Evolutionary conservation across 2,797 vertebrate genomes (phyloP).

Genomic region (Gymnodraco acuticeps): DNA sequence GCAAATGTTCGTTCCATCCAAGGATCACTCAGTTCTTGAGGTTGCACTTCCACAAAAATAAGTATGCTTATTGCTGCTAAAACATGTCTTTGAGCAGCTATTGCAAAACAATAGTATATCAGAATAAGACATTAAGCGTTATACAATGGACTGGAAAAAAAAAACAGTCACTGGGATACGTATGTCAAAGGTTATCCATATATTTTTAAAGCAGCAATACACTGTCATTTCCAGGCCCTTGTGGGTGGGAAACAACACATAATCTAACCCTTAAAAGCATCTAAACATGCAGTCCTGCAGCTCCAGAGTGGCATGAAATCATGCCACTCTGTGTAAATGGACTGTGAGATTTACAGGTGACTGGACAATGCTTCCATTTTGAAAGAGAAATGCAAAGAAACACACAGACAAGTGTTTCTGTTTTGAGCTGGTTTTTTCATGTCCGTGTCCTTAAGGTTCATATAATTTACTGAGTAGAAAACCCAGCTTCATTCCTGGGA

Average conservation of each 20-base stretch:
- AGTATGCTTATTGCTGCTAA: conserved; percentile 56
- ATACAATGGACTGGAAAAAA: neutral
- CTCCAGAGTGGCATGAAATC: conserved; percentile 80
- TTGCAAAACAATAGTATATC: conserved; percentile 31
- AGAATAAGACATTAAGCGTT: conserved; percentile 45
- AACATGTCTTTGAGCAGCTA: conserved; percentile 45
- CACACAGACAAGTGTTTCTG: conserved; percentile 57
- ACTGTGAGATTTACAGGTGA: conserved; percentile 75
- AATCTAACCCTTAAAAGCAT: conserved; percentile 69
- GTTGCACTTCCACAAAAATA: conserved; percentile 46
- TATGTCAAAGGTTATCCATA: conserved; percentile 61
- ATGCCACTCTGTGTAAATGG: conserved; percentile 85
- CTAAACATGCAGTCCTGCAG: conserved; percentile 58
- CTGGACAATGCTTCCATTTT: conserved; percentile 64
- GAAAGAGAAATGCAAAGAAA: conserved; percentile 24
- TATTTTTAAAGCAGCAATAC: conserved; percentile 55
- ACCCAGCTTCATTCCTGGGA: conserved; percentile 15
- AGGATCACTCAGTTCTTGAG: conserved; percentile 33
- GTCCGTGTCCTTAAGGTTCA: conserved; percentile 42
- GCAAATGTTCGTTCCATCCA: conserved; percentile 8
- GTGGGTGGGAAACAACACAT: conserved; percentile 72
- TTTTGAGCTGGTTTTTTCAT: conserved; percentile 59
- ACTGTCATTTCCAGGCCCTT: conserved; percentile 69
- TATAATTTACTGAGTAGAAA: conserved; percentile 36
- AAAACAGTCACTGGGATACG: conserved; percentile 4